A percentile compares a stretch with the other conserved stretches of the same genome.
phyloP scores from a whole-genome alignment of 2,797 vertebrate species.

The Danio kyathit region DNA sequence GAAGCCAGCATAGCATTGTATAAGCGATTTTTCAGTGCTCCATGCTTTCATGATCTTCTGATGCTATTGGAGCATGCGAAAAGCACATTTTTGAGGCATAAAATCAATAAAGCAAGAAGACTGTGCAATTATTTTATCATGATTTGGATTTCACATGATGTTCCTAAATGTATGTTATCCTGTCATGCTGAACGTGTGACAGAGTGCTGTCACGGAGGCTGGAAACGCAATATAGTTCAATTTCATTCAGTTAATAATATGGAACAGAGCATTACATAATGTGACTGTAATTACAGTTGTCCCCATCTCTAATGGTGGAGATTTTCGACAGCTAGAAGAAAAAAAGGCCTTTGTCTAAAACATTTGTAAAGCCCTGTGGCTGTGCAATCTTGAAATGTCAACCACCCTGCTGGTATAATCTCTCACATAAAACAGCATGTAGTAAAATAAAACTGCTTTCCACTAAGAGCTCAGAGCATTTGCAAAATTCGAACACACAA shows the following conservation, averaged over 20 bases:
- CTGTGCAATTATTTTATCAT: background rate
- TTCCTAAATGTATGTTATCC: background rate
- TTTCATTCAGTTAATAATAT: conserved; percentile 9
- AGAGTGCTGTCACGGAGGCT: background rate
- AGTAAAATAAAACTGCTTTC: conserved; percentile 26
- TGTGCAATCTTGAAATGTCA: conserved; percentile 51
- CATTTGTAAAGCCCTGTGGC: conserved; percentile 24
- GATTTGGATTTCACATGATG: background rate
- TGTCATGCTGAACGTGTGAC: background rate
- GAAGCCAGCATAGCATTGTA: background rate
- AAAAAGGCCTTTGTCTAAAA: conserved; percentile 36
- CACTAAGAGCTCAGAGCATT: background rate
- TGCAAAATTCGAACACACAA: background rate
- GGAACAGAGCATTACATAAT: conserved; percentile 28
- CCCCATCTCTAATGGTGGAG: conserved; percentile 10
- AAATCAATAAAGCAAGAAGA: background rate
- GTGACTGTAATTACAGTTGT: conserved; percentile 43
- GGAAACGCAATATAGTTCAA: background rate
- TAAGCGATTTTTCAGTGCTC: background rate
- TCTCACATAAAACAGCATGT: conserved; percentile 54
- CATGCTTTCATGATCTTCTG: background rate
- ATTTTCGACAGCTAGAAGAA: conserved; percentile 10
- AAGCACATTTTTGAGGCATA: too few species aligned
- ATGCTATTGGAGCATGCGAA: background rate
- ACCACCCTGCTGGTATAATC: conserved; percentile 45